Evolutionary conservation across 2,888 invertebrate species (phyloP).

Genomic region (Ichneumon xanthorius): DNA sequence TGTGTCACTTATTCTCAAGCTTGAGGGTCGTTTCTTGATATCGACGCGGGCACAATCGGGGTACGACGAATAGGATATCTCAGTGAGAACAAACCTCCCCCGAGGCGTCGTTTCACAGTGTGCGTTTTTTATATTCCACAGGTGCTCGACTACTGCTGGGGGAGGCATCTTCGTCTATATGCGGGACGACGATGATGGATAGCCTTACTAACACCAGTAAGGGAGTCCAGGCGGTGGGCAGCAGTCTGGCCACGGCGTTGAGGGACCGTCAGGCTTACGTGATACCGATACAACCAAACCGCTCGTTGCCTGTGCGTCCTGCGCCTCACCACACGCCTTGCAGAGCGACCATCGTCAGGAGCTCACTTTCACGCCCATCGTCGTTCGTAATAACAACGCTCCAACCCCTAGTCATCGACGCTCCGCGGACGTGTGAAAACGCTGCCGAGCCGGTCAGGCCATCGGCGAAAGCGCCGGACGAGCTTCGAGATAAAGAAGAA

Average conservation of each 20-base stretch:
- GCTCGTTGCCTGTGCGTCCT: conserved; percentile 79
- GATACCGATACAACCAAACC: conserved; percentile 81
- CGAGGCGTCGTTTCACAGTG: too few relatives aligned
- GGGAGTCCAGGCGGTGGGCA: conserved; percentile 42
- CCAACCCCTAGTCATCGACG: background rate
- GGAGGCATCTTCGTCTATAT: conserved; percentile 39
- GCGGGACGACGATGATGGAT: conserved; percentile 40
- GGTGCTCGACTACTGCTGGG: conserved; percentile 51
- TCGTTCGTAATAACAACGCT: conserved; percentile 9
- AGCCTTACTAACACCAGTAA: conserved; percentile 34
- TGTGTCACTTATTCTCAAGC: too few relatives aligned
- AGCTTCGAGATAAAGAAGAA: background rate
- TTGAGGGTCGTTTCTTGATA: too few relatives aligned
- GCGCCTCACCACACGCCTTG: conserved; percentile 74
- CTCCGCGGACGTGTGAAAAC: conserved; percentile 1
- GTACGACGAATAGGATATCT: too few relatives aligned
- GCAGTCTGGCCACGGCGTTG: conserved; percentile 75
- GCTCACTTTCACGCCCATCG: conserved; percentile 13
- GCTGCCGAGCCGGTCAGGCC: too few relatives aligned
- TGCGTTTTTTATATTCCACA: conserved; percentile 35
- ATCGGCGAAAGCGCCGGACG: background rate
- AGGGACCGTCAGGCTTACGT: conserved; percentile 76
- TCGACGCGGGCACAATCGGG: too few relatives aligned
- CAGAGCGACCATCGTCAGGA: conserved; percentile 36
- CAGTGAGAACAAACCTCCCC: too few relatives aligned